A percentile compares a stretch with the other conserved stretches of the same genome.
These are phyloP conservation scores for Halocynthia roretzi DNA, from an alignment of 23 tunicate species.

Conservation along the genomic window DNA sequence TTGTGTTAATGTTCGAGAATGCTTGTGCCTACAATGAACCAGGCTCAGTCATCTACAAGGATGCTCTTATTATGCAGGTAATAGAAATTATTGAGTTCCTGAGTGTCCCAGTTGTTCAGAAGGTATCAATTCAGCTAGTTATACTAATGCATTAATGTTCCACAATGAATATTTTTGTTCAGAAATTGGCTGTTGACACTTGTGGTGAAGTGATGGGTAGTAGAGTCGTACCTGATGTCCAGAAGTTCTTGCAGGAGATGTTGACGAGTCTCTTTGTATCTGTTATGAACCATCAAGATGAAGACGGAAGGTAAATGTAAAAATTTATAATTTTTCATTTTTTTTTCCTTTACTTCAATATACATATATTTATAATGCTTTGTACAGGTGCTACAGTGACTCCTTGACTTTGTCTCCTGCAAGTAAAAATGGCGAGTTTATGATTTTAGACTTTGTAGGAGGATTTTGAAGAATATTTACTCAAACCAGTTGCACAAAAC, in stretches of 20 bases:
- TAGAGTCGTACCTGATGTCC: constrained; percentile 24
- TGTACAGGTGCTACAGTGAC: constrained; percentile 70
- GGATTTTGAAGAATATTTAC: neutral
- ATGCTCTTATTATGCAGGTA: constrained; percentile 97
- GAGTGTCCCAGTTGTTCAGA: no score
- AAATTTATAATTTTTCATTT: neutral
- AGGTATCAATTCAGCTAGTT: no score
- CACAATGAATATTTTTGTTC: constrained; percentile 2
- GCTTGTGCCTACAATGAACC: constrained; percentile 97
- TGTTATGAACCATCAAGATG: constrained; percentile 76
- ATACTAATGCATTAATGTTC: neutral
- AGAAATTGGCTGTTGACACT: constrained; percentile 78
- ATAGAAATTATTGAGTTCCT: no score
- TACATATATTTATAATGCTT: neutral
- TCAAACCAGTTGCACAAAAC: neutral
- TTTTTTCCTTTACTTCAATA: neutral
- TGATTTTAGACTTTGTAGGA: neutral
- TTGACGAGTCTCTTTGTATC: constrained; percentile 68
- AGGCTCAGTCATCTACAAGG: constrained; percentile 94
- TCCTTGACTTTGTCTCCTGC: constrained; percentile 5
- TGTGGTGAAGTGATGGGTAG: constrained; percentile 25
- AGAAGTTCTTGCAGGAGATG: constrained; percentile 64
- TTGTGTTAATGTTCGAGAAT: constrained; percentile 94
- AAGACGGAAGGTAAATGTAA: constrained; percentile 62
- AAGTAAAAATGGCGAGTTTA: neutral